phyloP scores from a whole-genome alignment of 2,888 invertebrate species.

The Octodonta nipae region DNA sequence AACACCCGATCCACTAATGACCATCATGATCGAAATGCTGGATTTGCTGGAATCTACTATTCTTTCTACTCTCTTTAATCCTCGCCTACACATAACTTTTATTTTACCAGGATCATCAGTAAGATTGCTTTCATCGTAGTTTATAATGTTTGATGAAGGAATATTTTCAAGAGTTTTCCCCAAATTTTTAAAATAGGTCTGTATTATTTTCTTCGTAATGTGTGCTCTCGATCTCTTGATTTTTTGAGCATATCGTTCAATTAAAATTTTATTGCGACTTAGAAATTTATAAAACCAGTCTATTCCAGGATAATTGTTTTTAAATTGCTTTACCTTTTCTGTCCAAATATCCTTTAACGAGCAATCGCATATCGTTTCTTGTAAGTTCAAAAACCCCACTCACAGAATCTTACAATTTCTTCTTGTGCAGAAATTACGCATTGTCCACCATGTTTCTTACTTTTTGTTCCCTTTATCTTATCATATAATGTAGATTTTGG shows the following conservation, averaged over 20 bases:
- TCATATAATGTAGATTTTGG: too few species aligned
- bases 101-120: slow-evolving; percentile 12
- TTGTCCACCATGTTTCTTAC: too few species aligned
- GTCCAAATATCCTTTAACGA: too few species aligned
- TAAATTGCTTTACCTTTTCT: neutral
- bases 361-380: too few species aligned
- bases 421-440: too few species aligned
- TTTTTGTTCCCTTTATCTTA: too few species aligned
- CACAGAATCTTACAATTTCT: too few species aligned
- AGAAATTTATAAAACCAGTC: neutral
- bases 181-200: slow-evolving; percentile 2
- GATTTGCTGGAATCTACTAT: slow-evolving; percentile 14
- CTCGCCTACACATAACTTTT: slow-evolving; percentile 12
- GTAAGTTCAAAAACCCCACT: too few species aligned
- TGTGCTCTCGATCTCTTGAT: slow-evolving; percentile 2
- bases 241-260: neutral
- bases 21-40: slow-evolving; percentile 13
- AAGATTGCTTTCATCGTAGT: slow-evolving; percentile 14
- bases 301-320: neutral
- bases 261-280: slow-evolving; percentile 1
- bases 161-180: slow-evolving; percentile 2
- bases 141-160: slow-evolving; percentile 7
- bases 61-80: slow-evolving; percentile 11
- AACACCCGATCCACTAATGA: slow-evolving; percentile 9
- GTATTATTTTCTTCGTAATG: neutral